These are phyloP conservation scores for Pantherophis alleghaniensis DNA, from an alignment of 2,797 vertebrate species.

Conservation along the genomic window DNA sequence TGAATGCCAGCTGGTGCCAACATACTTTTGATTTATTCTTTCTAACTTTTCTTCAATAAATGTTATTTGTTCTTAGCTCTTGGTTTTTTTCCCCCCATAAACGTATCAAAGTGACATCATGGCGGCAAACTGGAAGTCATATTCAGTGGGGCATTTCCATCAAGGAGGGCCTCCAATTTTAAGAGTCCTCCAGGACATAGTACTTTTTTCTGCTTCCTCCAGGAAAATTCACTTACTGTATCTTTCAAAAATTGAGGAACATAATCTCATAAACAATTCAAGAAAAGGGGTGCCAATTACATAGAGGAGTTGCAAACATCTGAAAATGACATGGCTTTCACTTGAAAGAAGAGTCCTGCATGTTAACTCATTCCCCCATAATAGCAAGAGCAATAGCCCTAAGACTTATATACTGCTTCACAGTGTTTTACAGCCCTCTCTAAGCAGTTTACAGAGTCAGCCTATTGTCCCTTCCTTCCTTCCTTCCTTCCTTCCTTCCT, in stretches of 20 bases:
- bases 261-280: background rate
- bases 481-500: too few relatives aligned
- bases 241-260: background rate
- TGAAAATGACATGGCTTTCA: background rate
- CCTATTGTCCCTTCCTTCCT: too few relatives aligned
- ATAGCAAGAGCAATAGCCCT: too few relatives aligned
- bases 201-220: background rate
- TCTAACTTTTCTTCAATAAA: background rate
- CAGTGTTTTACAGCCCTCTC: background rate
- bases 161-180: background rate
- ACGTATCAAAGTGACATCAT: background rate
- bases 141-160: background rate
- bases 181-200: background rate
- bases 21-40: background rate
- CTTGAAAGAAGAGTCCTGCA: background rate
- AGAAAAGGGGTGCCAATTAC: background rate
- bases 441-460: too few relatives aligned
- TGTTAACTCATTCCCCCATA: background rate
- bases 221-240: background rate
- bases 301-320: background rate
- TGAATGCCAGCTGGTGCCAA: background rate
- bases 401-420: too few relatives aligned
- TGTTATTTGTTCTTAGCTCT: background rate
- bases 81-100: background rate
- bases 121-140: background rate